A percentile compares a stretch with the other conserved stretches of the same genome.
phyloP scores from a whole-genome alignment of 2,888 invertebrate genomes.

The Hydrotaea cyrtoneurina region DNA sequence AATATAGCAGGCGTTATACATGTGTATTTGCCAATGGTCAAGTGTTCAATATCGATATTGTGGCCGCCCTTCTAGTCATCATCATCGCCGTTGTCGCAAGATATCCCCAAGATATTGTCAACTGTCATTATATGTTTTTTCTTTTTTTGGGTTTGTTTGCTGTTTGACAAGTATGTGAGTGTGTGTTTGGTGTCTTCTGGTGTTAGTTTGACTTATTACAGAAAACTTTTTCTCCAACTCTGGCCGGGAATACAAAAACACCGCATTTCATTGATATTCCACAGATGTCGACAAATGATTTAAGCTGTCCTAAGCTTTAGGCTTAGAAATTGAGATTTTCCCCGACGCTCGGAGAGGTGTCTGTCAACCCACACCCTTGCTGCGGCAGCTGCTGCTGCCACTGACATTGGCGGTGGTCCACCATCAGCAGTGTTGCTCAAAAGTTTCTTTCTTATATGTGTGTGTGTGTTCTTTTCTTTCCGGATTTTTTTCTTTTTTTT shows the following conservation, averaged over 20 bases:
- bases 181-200: conserved; percentile 9
- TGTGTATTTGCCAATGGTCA: conserved; percentile 53
- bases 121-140: conserved; percentile 56
- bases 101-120: conserved; percentile 63
- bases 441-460: no score
- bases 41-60: conserved; percentile 30
- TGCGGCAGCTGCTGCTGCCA: conserved; percentile 2
- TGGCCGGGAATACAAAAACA: conserved; percentile 20
- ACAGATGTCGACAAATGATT: conserved; percentile 67
- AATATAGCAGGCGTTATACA: not conserved
- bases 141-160: no score
- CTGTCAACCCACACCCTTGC: not conserved
- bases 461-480: conserved; percentile 14
- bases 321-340: conserved; percentile 61
- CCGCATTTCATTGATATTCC: conserved; percentile 66
- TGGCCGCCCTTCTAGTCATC: not conserved
- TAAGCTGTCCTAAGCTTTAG: conserved; percentile 66
- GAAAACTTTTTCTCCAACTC: conserved; percentile 52
- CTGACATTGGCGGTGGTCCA: conserved; percentile 22
- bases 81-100: not conserved
- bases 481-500: not conserved
- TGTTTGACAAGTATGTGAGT: not conserved
- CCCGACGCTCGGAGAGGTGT: not conserved
- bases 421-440: conserved; percentile 38
- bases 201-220: conserved; percentile 66